Conservation (phyloP, 2,888 invertebrate genomes). For the Molorchus minor region DNA sequence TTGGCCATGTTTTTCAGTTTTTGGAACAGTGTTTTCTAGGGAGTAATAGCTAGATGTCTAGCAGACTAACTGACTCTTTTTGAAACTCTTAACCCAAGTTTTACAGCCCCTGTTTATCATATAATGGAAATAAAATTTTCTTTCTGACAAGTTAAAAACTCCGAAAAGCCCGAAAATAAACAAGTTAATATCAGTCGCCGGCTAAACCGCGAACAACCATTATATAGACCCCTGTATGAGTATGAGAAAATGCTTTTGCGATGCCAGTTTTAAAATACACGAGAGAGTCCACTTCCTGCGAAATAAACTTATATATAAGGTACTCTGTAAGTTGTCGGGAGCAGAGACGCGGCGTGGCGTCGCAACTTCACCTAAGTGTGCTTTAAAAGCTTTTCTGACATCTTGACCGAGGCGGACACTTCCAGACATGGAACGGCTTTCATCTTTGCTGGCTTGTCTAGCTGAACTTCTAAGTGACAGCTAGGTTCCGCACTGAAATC, state of each 20-base stretch:
- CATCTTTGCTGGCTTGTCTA: conserved; percentile 55
- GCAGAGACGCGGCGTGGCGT: conserved; percentile 32
- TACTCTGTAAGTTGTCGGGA: conserved; percentile 19
- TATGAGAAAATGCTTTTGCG: conserved; percentile 55
- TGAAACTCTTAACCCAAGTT: no score
- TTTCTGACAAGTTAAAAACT: conserved; percentile 9
- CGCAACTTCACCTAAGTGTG: conserved; percentile 57
- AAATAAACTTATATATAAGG: conserved; percentile 41
- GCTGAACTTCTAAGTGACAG: conserved; percentile 52
- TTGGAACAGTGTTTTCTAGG: no score
- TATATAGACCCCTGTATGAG: conserved; percentile 53
- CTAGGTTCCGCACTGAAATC: conserved; percentile 41
- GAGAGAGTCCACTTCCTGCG: conserved; percentile 51
- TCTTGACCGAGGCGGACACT: conserved; percentile 65
- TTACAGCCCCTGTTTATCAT: no score
- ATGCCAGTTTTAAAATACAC: conserved; percentile 58
- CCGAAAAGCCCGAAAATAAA: conserved; percentile 11
- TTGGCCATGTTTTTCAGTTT: no score
- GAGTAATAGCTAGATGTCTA: no score
- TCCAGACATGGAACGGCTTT: conserved; percentile 64
- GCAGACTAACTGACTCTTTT: no score
- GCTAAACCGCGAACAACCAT: conserved; percentile 54
- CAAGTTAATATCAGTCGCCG: conserved; percentile 3
- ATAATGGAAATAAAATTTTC: no score
- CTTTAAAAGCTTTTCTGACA: conserved; percentile 66